Base-by-base conservation (phyloP, 2,113 vertebrate genomes). In the Indicator indicator region DNA sequence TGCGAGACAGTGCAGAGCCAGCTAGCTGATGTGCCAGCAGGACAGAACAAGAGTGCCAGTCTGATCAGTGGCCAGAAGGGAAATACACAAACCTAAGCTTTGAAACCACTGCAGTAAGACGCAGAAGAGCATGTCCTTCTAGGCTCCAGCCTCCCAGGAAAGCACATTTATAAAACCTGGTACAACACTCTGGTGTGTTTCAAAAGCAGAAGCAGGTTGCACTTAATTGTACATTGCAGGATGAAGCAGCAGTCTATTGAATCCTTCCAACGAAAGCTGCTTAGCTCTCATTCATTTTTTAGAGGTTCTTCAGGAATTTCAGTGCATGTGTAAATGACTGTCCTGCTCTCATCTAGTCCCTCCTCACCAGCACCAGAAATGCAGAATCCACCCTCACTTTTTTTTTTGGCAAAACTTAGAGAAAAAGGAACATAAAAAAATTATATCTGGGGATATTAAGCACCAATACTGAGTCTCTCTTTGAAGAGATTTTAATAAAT, bases 401-500 rank as follows among this genome's bases (percentile, higher is more conserved):
- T 52, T 24, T 52, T 28, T 94, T 92, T 58, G 84, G 44, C 32
- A 82, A 86, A 94, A 86, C 40, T 42, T 65, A 19, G 16, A 27
- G 87, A 23, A 85, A 87, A 88, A 78, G 52, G 58, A 76, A 52
- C 0, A 5, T 78, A 3, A 26, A 40, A 59, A 71, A 78, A 79
- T 54, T 42, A 58, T 52, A 84, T 38, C 44, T 68, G 30, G 28
- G 67, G 90, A 74, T 78, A 95, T 88, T 88, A 94, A 81, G 62
- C 44, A 75, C 54, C 0, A 30, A 88, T 88, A 96, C 88, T 92
- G 50, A 40, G 60, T 62, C 59, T 72, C 32, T 60, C 82, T 87
- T 91, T 78, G 86, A 93, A 94, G 89, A 88, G 79, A 81, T 93
- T 94, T 96, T 95, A 96, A 96, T 96, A 95, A 95, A 93, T 94